Conservation (phyloP, 2,113 vertebrate species). For the Eurypyga helias region DNA sequence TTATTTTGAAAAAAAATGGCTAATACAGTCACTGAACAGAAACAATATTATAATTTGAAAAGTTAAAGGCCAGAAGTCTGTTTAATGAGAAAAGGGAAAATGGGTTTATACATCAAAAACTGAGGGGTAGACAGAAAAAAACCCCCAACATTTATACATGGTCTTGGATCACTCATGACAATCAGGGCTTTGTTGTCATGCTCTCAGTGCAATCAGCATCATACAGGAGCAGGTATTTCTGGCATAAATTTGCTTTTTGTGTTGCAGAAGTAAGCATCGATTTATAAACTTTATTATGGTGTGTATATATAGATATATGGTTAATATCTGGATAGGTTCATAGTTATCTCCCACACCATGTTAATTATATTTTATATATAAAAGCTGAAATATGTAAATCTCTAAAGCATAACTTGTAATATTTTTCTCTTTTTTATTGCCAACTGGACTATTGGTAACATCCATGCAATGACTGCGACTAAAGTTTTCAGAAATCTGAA, state of each 20-base stretch:
- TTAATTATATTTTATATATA: not conserved
- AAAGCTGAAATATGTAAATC: not conserved
- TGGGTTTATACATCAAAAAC: not conserved
- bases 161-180: not conserved
- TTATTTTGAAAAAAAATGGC: not conserved
- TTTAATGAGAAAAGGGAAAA: not conserved
- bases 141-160: accelerated
- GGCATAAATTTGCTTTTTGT: not conserved
- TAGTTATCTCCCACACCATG: not conserved
- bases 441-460: not conserved
- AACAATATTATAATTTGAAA: not conserved
- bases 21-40: not conserved
- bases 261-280: not conserved
- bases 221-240: not conserved
- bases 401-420: not conserved
- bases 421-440: not conserved
- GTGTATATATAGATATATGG: no score
- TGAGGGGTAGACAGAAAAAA: not conserved
- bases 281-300: not conserved
- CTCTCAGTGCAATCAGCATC: not conserved
- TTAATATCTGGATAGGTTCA: not conserved
- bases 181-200: not conserved
- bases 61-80: not conserved
- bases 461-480: not conserved
- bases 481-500: not conserved